Percentiles rank a stretch among this genome's conserved stretches.
These are phyloP conservation scores for Mandrillus leucophaeus DNA, from an alignment of 2,113 vertebrate genomes.

Conservation along the genomic window DNA sequence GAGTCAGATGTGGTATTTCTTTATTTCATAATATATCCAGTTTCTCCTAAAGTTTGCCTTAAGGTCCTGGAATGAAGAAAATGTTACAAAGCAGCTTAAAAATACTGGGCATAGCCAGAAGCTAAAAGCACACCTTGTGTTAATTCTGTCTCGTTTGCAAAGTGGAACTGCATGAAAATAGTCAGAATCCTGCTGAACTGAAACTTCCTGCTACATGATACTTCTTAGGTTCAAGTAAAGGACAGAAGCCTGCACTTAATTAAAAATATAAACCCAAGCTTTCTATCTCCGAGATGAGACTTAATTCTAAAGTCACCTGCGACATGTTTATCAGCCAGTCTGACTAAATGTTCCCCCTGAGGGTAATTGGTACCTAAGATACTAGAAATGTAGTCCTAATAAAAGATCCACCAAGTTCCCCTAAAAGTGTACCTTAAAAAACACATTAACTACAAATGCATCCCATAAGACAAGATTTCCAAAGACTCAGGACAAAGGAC, in stretches of 20 bases:
- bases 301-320: slow-evolving; percentile 32
- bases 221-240: slow-evolving; percentile 59
- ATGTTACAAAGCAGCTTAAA: neutral
- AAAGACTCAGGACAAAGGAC: neutral
- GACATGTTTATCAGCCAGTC: neutral
- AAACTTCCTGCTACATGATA: slow-evolving; percentile 60
- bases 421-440: neutral
- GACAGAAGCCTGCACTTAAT: slow-evolving; percentile 65
- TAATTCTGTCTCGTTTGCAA: slow-evolving; percentile 4
- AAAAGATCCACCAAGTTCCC: neutral
- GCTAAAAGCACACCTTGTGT: neutral
- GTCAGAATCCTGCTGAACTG: neutral
- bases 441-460: neutral
- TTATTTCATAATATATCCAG: neutral
- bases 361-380: neutral
- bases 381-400: neutral
- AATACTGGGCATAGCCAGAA: neutral
- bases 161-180: neutral
- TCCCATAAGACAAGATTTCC: neutral
- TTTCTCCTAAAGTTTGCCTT: neutral
- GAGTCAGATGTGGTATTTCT: neutral
- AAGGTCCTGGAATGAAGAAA: neutral
- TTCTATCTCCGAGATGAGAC: slow-evolving; percentile 48
- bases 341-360: neutral
- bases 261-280: slow-evolving; percentile 55